These are phyloP conservation scores for Anabacerthia variegaticeps DNA, from an alignment of 2,797 vertebrate genomes.

Conservation along the genomic window DNA sequence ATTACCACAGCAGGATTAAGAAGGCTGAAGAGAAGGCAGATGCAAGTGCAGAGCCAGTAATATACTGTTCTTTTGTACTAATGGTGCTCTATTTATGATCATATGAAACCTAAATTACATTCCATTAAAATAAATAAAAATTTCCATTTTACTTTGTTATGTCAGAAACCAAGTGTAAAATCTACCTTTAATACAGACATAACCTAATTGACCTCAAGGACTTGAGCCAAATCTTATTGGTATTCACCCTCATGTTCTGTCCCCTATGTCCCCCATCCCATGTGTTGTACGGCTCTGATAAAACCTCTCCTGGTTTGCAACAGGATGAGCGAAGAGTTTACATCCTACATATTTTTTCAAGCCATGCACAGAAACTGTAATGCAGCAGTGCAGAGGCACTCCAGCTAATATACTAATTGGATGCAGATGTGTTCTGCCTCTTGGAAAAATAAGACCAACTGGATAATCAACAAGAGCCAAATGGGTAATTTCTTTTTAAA, in stretches of 20 bases:
- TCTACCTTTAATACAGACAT: neutral
- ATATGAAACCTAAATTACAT: neutral
- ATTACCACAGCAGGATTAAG: neutral
- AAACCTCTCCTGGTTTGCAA: neutral
- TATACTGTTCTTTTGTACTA: neutral
- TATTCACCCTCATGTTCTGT: neutral
- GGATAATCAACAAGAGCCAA: constrained; percentile 50
- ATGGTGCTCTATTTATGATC: neutral
- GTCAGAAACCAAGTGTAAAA: neutral
- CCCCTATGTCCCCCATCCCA: neutral
- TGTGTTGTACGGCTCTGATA: neutral
- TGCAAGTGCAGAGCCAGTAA: neutral
- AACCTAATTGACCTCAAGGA: neutral
- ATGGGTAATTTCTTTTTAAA: constrained; percentile 65
- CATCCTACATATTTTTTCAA: constrained; percentile 17
- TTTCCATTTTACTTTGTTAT: neutral
- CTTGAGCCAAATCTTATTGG: neutral
- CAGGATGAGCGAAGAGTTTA: constrained; percentile 2
- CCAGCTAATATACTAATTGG: constrained; percentile 30
- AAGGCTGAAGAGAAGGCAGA: neutral
- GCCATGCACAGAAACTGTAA: neutral
- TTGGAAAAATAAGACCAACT: constrained; percentile 55
- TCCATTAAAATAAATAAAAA: neutral
- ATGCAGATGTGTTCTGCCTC: constrained; percentile 28
- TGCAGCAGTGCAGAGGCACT: constrained; percentile 10